phyloP scores from a whole-genome alignment of 2,113 vertebrate genomes.

The Peucedramus taeniatus region DNA sequence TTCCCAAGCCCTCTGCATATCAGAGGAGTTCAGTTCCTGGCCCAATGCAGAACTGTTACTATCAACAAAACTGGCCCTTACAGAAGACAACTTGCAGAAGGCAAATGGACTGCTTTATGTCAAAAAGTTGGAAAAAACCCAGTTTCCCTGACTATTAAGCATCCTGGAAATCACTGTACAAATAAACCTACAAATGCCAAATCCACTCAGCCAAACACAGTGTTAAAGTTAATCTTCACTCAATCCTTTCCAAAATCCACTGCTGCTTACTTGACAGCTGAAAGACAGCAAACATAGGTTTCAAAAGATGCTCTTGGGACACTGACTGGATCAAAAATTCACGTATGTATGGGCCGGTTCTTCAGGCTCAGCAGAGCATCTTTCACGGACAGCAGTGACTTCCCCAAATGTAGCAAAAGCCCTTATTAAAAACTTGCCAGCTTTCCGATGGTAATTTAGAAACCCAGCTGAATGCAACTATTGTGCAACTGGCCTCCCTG shows the following conservation, averaged over 20 bases:
- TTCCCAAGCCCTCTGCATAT: background rate
- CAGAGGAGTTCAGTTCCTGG: background rate
- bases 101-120: background rate
- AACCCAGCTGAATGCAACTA: slow-evolving; percentile 9
- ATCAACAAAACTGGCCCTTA: background rate
- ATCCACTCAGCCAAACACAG: background rate
- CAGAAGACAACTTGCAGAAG: background rate
- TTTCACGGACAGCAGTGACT: background rate
- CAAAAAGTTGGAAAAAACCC: background rate
- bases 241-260: background rate
- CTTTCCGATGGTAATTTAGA: background rate
- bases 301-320: background rate
- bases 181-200: background rate
- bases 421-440: background rate
- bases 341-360: background rate
- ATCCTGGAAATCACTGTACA: background rate
- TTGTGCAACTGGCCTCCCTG: background rate
- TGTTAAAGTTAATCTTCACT: background rate
- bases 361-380: background rate
- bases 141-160: background rate
- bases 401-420: background rate
- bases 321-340: background rate
- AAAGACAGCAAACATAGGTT: background rate
- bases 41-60: background rate
- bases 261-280: background rate